Percentiles rank a stretch among this genome's conserved stretches.
These are phyloP conservation scores for Sciurus carolinensis DNA, from an alignment of 2,797 vertebrate species.

Conservation along the genomic window DNA sequence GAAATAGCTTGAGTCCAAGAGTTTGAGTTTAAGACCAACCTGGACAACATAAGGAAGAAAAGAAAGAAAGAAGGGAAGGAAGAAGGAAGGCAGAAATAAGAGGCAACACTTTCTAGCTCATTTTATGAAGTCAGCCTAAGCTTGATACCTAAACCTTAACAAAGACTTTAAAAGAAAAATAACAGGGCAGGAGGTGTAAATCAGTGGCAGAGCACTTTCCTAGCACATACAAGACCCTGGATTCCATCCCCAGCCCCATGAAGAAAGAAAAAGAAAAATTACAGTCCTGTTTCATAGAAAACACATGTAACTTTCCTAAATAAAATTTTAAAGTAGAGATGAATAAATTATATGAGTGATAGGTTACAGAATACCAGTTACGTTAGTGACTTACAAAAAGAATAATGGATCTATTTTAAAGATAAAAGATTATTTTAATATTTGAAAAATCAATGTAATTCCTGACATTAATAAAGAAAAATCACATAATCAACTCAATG, in stretches of 20 bases:
- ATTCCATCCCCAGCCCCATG: neutral
- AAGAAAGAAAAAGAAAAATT: neutral
- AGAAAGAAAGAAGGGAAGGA: neutral
- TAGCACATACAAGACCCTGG: too few species aligned
- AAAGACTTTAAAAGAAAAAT: neutral
- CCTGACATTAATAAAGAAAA: neutral
- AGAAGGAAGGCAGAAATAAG: neutral
- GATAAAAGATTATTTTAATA: neutral
- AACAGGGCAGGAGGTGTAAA: too few species aligned
- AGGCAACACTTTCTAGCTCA: neutral
- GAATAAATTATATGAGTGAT: neutral
- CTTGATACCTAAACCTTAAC: neutral
- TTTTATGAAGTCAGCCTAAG: neutral
- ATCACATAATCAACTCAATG: neutral
- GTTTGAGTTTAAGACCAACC: too few species aligned
- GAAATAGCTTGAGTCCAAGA: too few species aligned
- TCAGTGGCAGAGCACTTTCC: too few species aligned
- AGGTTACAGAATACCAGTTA: neutral
- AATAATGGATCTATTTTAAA: neutral
- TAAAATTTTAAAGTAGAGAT: constrained; percentile 10
- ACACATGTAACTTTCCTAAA: neutral
- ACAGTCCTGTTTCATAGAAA: neutral
- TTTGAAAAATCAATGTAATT: neutral
- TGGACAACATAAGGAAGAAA: neutral
- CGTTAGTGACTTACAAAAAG: neutral